Base-by-base conservation (phyloP, 2,113 vertebrate species). In the Sander lucioperca region DNA sequence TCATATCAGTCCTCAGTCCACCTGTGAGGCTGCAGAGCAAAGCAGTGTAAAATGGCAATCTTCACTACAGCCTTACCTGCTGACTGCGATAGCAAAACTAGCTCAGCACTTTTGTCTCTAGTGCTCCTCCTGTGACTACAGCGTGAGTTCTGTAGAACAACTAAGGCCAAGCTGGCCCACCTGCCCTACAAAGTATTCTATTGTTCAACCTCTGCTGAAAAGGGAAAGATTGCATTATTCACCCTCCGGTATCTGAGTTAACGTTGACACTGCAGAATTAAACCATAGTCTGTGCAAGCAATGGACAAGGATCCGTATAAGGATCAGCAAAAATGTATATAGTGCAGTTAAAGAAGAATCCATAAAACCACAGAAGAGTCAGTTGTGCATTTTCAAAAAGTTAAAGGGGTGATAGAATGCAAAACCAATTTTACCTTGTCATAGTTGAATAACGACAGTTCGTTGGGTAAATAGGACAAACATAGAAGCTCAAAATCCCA, bases 131-230 rank as follows among this genome's bases (percentile, higher is more conserved):
- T 81, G 84, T 85, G 77, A 82, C 64, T 78, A 87, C 71, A 88
- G 81, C 23, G 11, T 65, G 80, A 73, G 68, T 65, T 71, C 67
- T 83, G 77, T 87, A 81, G 67, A 82, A 83, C 80, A 84, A 85
- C 85, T 8, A 77, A 59, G 62, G 82, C 87, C 80, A 86, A 75
- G 67, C 86, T 82, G 82, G 91, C 74, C 91, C 92, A 92, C 89
- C 85, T 92, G 92, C 86, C 79, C 88, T 74, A 89, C 87, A 87
- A 85, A 86, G 30, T 78, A 79, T 66, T 74, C 57, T 78, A 83
- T 85, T 90, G 90, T 89, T 89, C 85, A 77, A 62, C 72, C 74
- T 48, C 73, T 87, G 84, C 84, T 83, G 83, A 84, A 89, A 89
- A 86, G 27, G 33, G 51, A 71, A 84, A 87, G 47, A 74, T 33